phyloP scores from a whole-genome alignment of 2,113 vertebrate species.

The Labeo rohita region DNA sequence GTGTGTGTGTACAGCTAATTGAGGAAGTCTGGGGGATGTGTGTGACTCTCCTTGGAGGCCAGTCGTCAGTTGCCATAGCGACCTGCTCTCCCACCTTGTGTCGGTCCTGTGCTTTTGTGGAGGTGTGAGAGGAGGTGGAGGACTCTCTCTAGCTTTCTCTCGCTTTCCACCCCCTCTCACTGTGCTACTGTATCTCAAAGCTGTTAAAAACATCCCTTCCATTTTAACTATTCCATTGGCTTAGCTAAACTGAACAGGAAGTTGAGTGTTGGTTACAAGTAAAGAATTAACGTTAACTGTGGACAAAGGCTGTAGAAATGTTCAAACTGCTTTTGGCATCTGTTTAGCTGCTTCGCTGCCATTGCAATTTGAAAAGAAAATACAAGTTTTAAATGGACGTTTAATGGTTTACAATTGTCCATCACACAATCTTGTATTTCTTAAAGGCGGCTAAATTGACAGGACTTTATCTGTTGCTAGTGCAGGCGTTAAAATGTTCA shows the following conservation, averaged over 20 bases:
- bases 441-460: conserved; percentile 11
- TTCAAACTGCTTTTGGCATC: background rate
- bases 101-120: conserved; percentile 56
- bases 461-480: conserved; percentile 27
- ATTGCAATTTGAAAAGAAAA: conserved; percentile 6
- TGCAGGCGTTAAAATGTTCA: conserved; percentile 1
- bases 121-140: conserved; percentile 57
- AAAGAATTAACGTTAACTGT: background rate
- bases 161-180: conserved; percentile 31
- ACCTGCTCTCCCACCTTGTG: conserved; percentile 60
- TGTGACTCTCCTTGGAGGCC: conserved; percentile 56
- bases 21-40: conserved; percentile 55
- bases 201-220: background rate
- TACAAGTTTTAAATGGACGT: background rate
- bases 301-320: background rate
- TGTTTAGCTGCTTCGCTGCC: conserved; percentile 10
- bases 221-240: background rate
- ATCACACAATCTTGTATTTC: conserved; percentile 12
- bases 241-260: background rate
- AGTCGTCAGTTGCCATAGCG: conserved; percentile 60
- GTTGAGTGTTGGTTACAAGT: background rate
- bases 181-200: background rate
- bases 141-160: conserved; percentile 21
- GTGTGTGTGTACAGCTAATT: conserved; percentile 56
- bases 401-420: background rate